Conservation (phyloP, 2,797 vertebrate species). For the Siniperca scherzeri region DNA sequence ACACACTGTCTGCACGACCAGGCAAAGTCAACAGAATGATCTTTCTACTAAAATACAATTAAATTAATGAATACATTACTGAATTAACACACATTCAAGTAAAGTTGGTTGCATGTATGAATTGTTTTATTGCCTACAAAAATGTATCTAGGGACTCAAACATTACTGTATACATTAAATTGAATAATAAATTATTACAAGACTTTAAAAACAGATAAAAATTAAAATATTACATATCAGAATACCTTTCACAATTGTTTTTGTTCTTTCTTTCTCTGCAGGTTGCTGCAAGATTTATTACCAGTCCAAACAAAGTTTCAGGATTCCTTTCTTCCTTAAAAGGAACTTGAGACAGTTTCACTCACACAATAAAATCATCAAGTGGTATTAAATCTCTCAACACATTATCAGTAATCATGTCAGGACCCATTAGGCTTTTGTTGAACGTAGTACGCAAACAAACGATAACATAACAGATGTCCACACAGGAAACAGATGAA, state of each 20-base stretch:
- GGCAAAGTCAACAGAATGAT: slow-evolving; percentile 1
- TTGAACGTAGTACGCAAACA: slow-evolving; percentile 18
- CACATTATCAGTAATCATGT: neutral
- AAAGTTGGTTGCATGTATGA: neutral
- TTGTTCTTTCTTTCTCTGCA: neutral
- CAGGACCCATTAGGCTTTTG: slow-evolving; percentile 15
- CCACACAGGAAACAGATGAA: slow-evolving; percentile 35
- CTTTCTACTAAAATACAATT: neutral
- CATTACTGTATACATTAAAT: slow-evolving; percentile 8
- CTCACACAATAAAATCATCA: neutral
- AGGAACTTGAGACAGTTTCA: slow-evolving; percentile 6
- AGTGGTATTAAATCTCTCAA: neutral
- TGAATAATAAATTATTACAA: slow-evolving; percentile 58
- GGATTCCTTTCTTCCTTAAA: neutral
- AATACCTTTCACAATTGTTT: slow-evolving; percentile 1
- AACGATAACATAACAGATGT: slow-evolving; percentile 35
- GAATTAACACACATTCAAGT: neutral
- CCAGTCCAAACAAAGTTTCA: neutral
- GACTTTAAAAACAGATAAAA: slow-evolving; percentile 37
- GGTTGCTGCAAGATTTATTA: neutral
- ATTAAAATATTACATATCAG: slow-evolving; percentile 5
- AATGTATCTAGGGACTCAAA: neutral
- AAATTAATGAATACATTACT: neutral
- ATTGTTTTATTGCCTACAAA: slow-evolving; percentile 57
- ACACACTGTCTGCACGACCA: slow-evolving; percentile 12